Evolutionary conservation across 2,797 vertebrate species (phyloP).

Genomic region (Catamblyrhynchus diadema): DNA sequence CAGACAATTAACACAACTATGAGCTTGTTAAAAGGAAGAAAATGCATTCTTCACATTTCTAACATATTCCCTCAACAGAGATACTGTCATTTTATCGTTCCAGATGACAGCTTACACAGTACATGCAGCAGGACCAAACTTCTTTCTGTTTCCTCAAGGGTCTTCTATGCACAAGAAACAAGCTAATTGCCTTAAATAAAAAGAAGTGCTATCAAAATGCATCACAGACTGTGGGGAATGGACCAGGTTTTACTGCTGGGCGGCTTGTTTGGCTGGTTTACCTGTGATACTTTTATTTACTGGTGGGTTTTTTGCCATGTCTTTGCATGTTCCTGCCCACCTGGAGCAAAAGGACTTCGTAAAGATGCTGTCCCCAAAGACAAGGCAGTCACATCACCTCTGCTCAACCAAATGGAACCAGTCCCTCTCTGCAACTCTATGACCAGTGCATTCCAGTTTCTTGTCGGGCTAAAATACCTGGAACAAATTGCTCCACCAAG

Average conservation of each 20-base stretch:
- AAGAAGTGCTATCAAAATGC: not conserved
- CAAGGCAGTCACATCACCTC: not conserved
- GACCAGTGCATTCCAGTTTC: fast-evolving
- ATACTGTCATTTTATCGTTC: not conserved
- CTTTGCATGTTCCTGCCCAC: not conserved
- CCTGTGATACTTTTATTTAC: not conserved
- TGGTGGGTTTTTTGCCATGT: not conserved
- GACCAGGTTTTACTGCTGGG: not conserved
- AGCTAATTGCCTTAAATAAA: not conserved
- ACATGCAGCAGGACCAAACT: not conserved
- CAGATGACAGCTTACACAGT: not conserved
- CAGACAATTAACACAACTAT: not conserved
- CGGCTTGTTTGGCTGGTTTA: not conserved
- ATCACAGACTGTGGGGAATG: not conserved
- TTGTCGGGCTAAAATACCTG: fast-evolving
- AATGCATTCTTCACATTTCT: not conserved
- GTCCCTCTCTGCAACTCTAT: not conserved
- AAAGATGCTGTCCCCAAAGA: not conserved
- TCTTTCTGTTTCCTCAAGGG: not conserved
- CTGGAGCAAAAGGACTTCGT: not conserved
- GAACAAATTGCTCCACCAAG: not conserved
- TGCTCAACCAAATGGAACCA: not conserved
- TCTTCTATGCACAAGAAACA: not conserved
- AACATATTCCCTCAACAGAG: not conserved
- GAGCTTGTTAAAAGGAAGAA: not conserved